Evolutionary conservation across 2,888 invertebrate species (phyloP).

Genomic region (Mimachlamys varia): DNA sequence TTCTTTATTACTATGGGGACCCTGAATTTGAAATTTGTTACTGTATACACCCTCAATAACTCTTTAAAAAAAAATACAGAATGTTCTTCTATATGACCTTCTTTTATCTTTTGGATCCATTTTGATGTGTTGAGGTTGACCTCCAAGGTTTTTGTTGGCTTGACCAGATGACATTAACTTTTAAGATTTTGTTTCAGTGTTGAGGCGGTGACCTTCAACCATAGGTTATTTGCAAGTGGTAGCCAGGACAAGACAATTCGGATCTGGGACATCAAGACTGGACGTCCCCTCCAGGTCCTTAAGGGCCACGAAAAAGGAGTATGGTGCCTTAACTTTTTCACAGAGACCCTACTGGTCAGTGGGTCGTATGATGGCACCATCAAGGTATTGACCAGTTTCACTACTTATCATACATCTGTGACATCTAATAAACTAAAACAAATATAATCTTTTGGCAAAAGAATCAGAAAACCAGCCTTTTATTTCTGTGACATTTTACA

Average conservation of each 20-base stretch:
- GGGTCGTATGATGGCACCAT: slow-evolving; percentile 78
- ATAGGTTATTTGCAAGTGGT: slow-evolving; percentile 74
- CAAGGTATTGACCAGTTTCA: slow-evolving; percentile 64
- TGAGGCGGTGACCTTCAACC: slow-evolving; percentile 72
- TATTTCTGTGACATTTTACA: too few relatives aligned
- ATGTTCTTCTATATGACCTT: too few relatives aligned
- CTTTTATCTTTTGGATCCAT: too few relatives aligned
- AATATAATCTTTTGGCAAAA: too few relatives aligned
- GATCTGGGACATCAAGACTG: slow-evolving; percentile 76
- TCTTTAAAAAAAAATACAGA: too few relatives aligned
- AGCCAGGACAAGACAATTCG: slow-evolving; percentile 75
- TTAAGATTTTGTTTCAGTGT: slow-evolving; percentile 66
- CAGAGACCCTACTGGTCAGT: slow-evolving; percentile 74
- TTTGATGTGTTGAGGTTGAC: too few relatives aligned
- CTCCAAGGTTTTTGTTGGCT: too few relatives aligned
- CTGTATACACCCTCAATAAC: too few relatives aligned
- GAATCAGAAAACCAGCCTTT: too few relatives aligned
- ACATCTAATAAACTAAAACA: too few relatives aligned
- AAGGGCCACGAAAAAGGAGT: slow-evolving; percentile 76
- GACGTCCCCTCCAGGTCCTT: slow-evolving; percentile 68
- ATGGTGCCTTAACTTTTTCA: slow-evolving; percentile 79
- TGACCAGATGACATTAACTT: background rate
- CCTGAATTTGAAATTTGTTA: too few relatives aligned
- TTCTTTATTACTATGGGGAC: too few relatives aligned
- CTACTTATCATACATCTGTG: background rate